Percentiles rank a stretch among this genome's conserved stretches.
These are phyloP conservation scores for Cotesia chilonis DNA, from an alignment of 1,140 invertebrate genomes.

Conservation along the genomic window DNA sequence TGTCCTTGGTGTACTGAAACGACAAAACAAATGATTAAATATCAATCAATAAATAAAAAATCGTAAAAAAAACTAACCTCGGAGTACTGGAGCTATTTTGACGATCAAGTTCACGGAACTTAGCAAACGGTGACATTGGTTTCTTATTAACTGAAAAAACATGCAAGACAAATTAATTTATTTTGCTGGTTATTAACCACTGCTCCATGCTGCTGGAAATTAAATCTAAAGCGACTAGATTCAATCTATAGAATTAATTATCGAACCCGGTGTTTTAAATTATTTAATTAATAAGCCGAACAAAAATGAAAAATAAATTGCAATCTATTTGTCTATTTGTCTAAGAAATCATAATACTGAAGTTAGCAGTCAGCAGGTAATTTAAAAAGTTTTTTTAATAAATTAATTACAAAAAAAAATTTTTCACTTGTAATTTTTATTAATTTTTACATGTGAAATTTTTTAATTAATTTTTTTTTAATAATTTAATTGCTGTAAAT, in stretches of 20 bases:
- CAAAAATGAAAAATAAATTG: slow-evolving; percentile 33
- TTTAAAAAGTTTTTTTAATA: too few species aligned
- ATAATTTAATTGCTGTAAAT: too few species aligned
- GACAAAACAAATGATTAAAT: slow-evolving; percentile 19
- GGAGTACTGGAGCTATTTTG: slow-evolving; percentile 79
- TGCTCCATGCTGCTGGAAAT: too few species aligned
- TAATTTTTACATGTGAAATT: too few species aligned
- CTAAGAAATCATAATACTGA: background rate
- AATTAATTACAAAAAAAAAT: too few species aligned
- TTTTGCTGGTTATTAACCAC: too few species aligned
- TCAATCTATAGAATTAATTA: too few species aligned
- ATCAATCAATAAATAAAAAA: slow-evolving; percentile 34
- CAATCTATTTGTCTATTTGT: slow-evolving; percentile 18
- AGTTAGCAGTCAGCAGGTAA: too few species aligned
- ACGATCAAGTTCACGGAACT: slow-evolving; percentile 89
- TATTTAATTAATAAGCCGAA: slow-evolving; percentile 36
- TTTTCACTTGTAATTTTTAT: too few species aligned
- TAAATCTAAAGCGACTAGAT: too few species aligned
- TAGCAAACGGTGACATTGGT: slow-evolving; percentile 84
- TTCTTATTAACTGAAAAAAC: slow-evolving; percentile 72
- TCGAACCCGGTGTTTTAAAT: slow-evolving; percentile 26
- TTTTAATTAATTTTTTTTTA: too few species aligned
- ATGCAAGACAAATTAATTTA: slow-evolving; percentile 40
- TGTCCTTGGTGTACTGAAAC: slow-evolving; percentile 57
- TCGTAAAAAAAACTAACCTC: slow-evolving; percentile 69